Conservation (phyloP, 2,113 vertebrate genomes). For the Thinocorus orbignyianus region DNA sequence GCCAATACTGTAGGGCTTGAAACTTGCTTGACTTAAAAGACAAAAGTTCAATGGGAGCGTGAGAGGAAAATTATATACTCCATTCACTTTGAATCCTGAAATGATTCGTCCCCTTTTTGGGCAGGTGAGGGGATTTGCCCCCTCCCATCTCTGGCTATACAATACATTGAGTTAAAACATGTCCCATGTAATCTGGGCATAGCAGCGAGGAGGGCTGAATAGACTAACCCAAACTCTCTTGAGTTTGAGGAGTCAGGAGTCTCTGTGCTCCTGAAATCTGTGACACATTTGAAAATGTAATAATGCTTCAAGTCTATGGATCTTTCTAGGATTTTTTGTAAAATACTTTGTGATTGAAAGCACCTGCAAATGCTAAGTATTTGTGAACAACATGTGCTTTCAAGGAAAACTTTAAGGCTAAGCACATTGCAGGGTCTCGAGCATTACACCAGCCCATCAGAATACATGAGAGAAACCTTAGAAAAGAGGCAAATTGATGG, state of each 20-base stretch:
- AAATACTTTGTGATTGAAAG: background rate
- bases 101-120: background rate
- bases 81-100: background rate
- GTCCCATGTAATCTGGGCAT: background rate
- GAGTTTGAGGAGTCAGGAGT: no score
- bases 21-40: background rate
- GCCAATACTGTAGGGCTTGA: background rate
- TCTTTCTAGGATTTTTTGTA: background rate
- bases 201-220: background rate
- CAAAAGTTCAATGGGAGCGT: background rate
- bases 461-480: background rate
- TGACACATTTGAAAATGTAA: background rate
- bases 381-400: background rate
- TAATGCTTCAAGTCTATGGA: background rate
- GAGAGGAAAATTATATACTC: background rate
- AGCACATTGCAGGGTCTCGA: background rate
- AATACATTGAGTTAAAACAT: background rate
- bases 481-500: background rate
- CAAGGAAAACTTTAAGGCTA: background rate
- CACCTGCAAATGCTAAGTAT: background rate
- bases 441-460: background rate
- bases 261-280: background rate
- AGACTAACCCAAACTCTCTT: background rate
- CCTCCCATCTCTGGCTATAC: background rate
- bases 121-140: background rate